These are phyloP conservation scores for Pachliopta kotzebuea DNA, from an alignment of 2,888 invertebrate species.

Conservation along the genomic window DNA sequence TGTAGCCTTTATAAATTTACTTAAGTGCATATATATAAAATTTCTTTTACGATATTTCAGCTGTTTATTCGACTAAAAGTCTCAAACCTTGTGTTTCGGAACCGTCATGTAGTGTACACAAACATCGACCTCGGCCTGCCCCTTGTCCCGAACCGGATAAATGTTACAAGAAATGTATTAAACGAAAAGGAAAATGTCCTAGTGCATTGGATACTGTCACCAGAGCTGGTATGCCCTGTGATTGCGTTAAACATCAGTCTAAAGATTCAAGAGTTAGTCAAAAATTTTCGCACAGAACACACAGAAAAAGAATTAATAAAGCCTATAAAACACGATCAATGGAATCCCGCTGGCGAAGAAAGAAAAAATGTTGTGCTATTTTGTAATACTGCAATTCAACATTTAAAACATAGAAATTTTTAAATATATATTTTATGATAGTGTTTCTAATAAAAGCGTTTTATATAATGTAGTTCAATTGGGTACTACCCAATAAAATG, in stretches of 20 bases:
- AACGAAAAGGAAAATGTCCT: conserved; percentile 54
- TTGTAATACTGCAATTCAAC: conserved; percentile 37
- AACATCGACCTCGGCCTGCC: conserved; percentile 57
- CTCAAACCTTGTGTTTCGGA: conserved; percentile 64
- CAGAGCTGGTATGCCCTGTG: conserved; percentile 52
- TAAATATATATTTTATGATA: neutral
- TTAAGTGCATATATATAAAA: neutral
- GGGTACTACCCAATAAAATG: neutral
- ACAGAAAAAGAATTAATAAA: conserved; percentile 51
- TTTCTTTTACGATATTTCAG: conserved; percentile 43
- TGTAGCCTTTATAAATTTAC: neutral
- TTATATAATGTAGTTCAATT: conserved; percentile 1
- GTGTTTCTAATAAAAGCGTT: neutral
- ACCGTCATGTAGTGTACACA: conserved; percentile 62
- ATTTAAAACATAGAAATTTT: too few species aligned
- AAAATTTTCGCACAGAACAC: conserved; percentile 43
- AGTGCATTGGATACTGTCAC: conserved; percentile 57
- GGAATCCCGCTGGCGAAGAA: conserved; percentile 51
- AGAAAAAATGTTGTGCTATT: conserved; percentile 52
- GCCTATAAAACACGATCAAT: conserved; percentile 48
- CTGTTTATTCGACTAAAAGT: conserved; percentile 49
- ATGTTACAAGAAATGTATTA: conserved; percentile 59
- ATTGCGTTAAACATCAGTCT: conserved; percentile 52
- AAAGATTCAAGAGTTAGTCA: conserved; percentile 45
- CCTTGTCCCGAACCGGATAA: conserved; percentile 63